Conservation (phyloP, 2,888 invertebrate genomes). For the Linnaemya vulpina region DNA sequence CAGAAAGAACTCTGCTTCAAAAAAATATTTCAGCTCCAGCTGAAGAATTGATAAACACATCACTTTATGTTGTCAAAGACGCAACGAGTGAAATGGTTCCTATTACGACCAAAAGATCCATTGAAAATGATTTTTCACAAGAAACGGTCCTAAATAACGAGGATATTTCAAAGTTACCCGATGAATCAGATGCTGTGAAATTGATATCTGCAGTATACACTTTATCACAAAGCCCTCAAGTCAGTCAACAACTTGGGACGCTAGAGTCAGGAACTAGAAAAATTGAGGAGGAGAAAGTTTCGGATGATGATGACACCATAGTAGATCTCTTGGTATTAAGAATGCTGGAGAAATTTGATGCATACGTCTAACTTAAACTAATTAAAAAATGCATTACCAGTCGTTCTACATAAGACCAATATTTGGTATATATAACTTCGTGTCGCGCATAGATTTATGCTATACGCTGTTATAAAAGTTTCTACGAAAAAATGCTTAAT, state of each 20-base stretch:
- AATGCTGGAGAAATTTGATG: constrained; percentile 33
- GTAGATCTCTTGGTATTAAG: constrained; percentile 42
- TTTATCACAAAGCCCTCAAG: constrained; percentile 41
- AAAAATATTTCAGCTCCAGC: not conserved
- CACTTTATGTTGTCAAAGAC: constrained; percentile 49
- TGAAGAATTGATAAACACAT: constrained; percentile 26
- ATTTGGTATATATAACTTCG: too few relatives aligned
- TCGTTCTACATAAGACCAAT: too few relatives aligned
- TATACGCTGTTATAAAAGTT: too few relatives aligned
- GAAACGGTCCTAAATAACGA: not conserved
- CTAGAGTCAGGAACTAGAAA: not conserved
- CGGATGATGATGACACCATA: constrained; percentile 3
- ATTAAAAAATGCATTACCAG: too few relatives aligned
- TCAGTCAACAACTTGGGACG: not conserved
- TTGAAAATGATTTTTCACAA: not conserved
- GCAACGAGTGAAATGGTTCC: not conserved
- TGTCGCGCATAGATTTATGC: too few relatives aligned
- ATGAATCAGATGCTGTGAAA: not conserved
- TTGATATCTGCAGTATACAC: not conserved
- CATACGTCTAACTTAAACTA: too few relatives aligned
- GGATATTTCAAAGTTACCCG: not conserved
- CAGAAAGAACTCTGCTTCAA: constrained; percentile 43
- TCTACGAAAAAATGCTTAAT: too few relatives aligned
- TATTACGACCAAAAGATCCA: not conserved
- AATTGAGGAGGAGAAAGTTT: not conserved